Evolutionary conservation across 2,113 vertebrate genomes (phyloP).

Genomic region (Pardalotus punctatus): DNA sequence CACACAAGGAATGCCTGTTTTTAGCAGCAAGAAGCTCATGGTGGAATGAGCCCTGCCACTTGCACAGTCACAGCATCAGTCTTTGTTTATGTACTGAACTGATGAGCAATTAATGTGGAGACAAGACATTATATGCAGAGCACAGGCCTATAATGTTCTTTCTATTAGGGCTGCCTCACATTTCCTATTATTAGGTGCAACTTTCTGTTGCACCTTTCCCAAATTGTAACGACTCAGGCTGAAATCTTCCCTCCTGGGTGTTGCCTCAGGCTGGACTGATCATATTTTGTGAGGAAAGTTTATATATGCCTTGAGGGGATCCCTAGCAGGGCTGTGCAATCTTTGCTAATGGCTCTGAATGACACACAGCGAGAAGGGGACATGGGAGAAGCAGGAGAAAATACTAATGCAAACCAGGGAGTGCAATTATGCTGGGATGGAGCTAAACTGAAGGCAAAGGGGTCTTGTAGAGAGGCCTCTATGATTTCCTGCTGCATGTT

Average conservation of each 20-base stretch:
- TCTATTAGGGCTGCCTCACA: constrained; percentile 1
- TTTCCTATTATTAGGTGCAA: not conserved
- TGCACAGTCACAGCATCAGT: constrained; percentile 38
- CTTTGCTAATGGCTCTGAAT: constrained; percentile 16
- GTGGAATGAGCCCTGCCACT: not conserved
- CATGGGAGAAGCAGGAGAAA: not conserved
- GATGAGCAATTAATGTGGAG: constrained; percentile 51
- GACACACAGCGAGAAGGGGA: not conserved
- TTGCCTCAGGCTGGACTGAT: constrained; percentile 4
- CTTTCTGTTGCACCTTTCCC: constrained; percentile 4
- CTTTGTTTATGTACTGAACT: constrained; percentile 28
- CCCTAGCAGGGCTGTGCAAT: not conserved
- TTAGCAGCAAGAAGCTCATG: not conserved
- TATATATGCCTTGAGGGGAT: not conserved
- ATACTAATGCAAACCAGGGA: constrained; percentile 8
- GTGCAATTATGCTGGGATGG: not conserved
- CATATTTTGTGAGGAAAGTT: not conserved
- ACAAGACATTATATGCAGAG: constrained; percentile 21
- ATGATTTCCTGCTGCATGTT: not conserved
- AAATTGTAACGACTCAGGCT: not conserved
- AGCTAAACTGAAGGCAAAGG: constrained; percentile 30
- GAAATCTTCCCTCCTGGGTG: not conserved
- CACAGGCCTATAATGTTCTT: not conserved
- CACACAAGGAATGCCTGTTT: not conserved
- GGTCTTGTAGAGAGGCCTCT: constrained; percentile 12